These are phyloP conservation scores for Chironomus riparius DNA, from an alignment of 2,888 invertebrate species.

Conservation along the genomic window DNA sequence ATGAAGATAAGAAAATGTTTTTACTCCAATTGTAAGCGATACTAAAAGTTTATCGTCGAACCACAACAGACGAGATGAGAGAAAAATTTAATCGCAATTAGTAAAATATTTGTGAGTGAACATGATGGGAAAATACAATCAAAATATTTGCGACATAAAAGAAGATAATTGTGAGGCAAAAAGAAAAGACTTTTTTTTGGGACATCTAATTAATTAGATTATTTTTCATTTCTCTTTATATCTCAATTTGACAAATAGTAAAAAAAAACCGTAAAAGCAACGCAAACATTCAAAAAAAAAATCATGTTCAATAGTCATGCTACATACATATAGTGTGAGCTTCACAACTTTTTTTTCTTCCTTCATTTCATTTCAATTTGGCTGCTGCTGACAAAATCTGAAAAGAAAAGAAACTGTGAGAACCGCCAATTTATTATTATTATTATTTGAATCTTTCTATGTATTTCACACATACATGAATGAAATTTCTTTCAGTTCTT, in stretches of 20 bases:
- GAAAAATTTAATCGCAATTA: no score
- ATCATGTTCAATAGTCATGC: background rate
- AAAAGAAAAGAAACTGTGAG: constrained; percentile 23
- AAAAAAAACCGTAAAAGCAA: background rate
- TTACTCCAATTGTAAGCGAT: no score
- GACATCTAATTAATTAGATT: background rate
- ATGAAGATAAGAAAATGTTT: no score
- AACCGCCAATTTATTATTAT: constrained; percentile 26
- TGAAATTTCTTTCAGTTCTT: background rate
- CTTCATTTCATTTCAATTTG: background rate
- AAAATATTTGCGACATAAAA: no score
- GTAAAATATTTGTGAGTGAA: no score
- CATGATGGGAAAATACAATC: no score
- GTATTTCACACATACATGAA: constrained; percentile 8
- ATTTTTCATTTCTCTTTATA: background rate
- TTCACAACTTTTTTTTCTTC: constrained; percentile 3
- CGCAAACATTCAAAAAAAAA: background rate
- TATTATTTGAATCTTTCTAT: constrained; percentile 16
- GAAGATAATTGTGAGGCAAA: no score
- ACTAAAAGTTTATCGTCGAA: no score
- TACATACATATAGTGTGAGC: background rate
- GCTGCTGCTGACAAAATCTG: constrained; percentile 11
- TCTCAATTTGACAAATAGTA: background rate
- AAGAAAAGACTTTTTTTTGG: background rate
- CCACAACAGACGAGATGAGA: no score